Conservation (phyloP, 2,113 vertebrate species). For the Eleginops maclovinus region DNA sequence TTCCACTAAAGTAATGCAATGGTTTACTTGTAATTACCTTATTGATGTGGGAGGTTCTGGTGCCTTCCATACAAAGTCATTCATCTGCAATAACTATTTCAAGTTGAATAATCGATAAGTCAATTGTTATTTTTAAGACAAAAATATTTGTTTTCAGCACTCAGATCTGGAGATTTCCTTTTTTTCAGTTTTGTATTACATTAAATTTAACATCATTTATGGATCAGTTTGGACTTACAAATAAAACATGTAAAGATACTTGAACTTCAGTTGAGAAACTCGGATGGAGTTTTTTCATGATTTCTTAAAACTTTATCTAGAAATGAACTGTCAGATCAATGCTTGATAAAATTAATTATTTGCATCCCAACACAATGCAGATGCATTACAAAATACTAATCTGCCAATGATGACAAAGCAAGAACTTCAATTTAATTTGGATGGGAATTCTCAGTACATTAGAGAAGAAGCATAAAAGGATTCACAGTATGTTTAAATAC, state of each 20-base stretch:
- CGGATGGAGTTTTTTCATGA: too few relatives aligned
- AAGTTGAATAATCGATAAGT: background rate
- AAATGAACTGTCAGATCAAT: too few relatives aligned
- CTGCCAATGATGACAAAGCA: background rate
- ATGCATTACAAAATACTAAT: background rate
- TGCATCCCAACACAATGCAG: background rate
- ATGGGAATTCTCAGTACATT: background rate
- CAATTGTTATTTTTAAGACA: too few relatives aligned
- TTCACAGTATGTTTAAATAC: conserved; percentile 2
- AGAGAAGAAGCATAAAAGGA: background rate
- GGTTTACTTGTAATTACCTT: background rate
- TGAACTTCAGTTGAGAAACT: too few relatives aligned
- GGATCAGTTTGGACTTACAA: too few relatives aligned
- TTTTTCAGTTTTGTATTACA: too few relatives aligned
- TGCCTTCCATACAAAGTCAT: background rate
- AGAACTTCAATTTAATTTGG: background rate
- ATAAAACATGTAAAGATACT: too few relatives aligned
- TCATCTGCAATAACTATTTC: background rate
- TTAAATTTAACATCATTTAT: too few relatives aligned
- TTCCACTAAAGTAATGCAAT: background rate
- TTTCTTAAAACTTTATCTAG: too few relatives aligned
- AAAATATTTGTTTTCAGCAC: too few relatives aligned
- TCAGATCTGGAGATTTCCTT: too few relatives aligned
- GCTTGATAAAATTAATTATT: too few relatives aligned
- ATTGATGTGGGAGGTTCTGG: background rate